Evolutionary conservation across 2,113 vertebrate genomes (phyloP), one percentile per base, ranked within the genome.

Genomic region (Xyrauchen texanus): DNA sequence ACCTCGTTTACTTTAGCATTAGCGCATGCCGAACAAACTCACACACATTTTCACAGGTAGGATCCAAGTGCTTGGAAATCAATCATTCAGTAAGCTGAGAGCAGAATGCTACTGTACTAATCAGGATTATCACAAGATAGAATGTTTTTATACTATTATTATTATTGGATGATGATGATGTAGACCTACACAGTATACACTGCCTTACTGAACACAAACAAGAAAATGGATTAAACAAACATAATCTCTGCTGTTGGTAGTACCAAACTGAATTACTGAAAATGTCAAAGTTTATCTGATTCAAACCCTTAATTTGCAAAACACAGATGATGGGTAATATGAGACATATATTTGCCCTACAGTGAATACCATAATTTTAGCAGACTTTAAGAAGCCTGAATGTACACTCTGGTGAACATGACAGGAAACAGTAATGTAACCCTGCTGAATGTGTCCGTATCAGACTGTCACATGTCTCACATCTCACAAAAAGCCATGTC

Each of bases 201-300:
- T 81, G 82, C 82, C 82, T 84, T 84, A 81, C 74, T 73, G 67
- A 84, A 67, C 55, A 61, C 58, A 61, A 69, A 74, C 52, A 60
- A 52, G 7, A 57, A 66, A 63, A 64, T 47, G 44, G 21, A 67
- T 47, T 12, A 4, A 61, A 34, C 21, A 34, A 34, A 34, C 21
- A 34, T 34, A 34, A 34, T 34, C 12, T 57, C 3, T 13, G 42
- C 68, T 5, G 68, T 44, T 42, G 51, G 44, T 55, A 69, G 51
- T 11, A 55, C 55, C 70, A 73, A 73, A 21, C 9, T 73, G 5
- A 58, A 58, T 5, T 7, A 58, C 4, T n/a, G 11, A 10, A 42
- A 9, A 21, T 51, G 46, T 68, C 46, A 67, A 16, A 47, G 15
- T 66, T 1, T 34, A 34, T 34, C 21, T 34, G 21, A 34, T 34